Conservation (phyloP, 2,888 invertebrate genomes). For the Hypolimnas misippus region DNA sequence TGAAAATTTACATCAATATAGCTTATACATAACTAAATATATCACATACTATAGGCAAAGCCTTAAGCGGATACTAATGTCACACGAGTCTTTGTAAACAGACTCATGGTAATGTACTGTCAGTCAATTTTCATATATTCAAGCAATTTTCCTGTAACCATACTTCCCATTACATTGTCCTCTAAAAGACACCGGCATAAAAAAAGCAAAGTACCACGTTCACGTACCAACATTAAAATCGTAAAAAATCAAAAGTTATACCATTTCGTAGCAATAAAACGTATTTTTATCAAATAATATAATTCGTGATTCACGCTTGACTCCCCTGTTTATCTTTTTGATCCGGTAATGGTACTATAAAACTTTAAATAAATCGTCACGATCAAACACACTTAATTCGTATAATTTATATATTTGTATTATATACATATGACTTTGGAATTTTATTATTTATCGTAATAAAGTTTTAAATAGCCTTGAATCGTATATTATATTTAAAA, state of each 20-base stretch:
- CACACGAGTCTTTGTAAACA: too few relatives aligned
- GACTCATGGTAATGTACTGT: too few relatives aligned
- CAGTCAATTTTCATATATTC: too few relatives aligned
- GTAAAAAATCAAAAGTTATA: not conserved
- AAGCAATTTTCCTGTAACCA: too few relatives aligned
- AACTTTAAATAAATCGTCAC: not conserved
- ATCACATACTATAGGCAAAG: too few relatives aligned
- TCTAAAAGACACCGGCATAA: not conserved
- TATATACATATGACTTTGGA: conserved; percentile 6
- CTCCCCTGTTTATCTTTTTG: conserved; percentile 23
- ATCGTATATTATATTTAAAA: not conserved
- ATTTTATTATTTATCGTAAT: not conserved
- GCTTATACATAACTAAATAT: too few relatives aligned
- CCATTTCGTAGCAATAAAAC: not conserved
- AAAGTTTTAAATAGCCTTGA: not conserved
- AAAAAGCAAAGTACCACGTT: not conserved
- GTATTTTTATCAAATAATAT: conserved; percentile 11
- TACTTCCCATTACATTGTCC: too few relatives aligned
- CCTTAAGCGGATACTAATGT: too few relatives aligned
- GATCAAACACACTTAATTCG: conserved; percentile 19
- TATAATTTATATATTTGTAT: conserved; percentile 25
- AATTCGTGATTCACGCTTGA: conserved; percentile 20
- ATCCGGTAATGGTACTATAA: conserved; percentile 20
- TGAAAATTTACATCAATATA: too few relatives aligned
- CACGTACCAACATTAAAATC: not conserved